Conservation (phyloP, 2,888 invertebrate species). For the Dolichomitus sp. region DNA sequence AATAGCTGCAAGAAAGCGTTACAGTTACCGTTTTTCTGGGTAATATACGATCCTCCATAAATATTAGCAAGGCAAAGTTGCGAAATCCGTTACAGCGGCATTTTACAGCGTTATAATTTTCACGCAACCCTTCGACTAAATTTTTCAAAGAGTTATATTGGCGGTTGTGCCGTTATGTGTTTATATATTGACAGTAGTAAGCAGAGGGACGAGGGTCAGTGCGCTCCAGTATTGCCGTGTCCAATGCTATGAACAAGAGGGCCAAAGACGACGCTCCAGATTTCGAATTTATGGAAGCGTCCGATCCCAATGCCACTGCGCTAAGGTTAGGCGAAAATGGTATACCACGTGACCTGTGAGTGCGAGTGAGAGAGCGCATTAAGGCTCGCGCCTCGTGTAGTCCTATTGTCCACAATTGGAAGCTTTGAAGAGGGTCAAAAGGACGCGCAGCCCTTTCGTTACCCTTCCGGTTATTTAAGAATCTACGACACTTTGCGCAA, state of each 20-base stretch:
- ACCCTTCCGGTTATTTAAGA: neutral
- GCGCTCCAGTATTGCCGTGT: conserved; percentile 15
- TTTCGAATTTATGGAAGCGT: conserved; percentile 47
- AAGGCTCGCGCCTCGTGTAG: conserved; percentile 52
- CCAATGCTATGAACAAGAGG: conserved; percentile 10
- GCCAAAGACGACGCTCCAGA: conserved; percentile 47
- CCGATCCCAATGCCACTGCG: conserved; percentile 27
- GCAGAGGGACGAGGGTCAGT: neutral
- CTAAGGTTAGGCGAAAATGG: neutral
- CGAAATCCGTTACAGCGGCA: conserved; percentile 54
- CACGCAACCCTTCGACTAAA: conserved; percentile 49
- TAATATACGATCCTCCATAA: conserved; percentile 44
- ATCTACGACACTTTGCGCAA: neutral
- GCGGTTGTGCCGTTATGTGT: conserved; percentile 31
- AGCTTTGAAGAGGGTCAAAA: conserved; percentile 10
- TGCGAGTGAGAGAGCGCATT: too few relatives aligned
- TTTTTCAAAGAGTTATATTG: conserved; percentile 58
- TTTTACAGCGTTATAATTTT: conserved; percentile 10
- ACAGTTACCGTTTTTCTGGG: conserved; percentile 14
- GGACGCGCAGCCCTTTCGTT: neutral
- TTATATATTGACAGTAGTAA: neutral
- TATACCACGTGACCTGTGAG: too few relatives aligned
- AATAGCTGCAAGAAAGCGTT: conserved; percentile 8
- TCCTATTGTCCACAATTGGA: neutral
- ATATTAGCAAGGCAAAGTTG: conserved; percentile 46